Conservation (phyloP, 2,797 vertebrate genomes). For the Fistularia tabacaria region DNA sequence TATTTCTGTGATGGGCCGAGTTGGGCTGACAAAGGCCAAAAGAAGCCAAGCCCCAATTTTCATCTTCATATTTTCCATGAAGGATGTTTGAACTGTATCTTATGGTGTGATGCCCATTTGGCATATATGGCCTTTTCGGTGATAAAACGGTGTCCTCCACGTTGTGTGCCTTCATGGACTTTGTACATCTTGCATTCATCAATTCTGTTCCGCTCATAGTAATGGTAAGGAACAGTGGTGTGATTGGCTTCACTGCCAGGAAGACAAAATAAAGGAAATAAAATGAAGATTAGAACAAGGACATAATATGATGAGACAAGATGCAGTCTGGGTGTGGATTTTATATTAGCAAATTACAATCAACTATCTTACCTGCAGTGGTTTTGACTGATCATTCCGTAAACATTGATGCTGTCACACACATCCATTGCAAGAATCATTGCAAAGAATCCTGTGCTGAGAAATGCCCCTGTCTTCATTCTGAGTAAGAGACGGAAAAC, state of each 20-base stretch:
- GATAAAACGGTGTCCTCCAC: constrained; percentile 90
- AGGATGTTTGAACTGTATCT: constrained; percentile 82
- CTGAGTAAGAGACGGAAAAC: constrained; percentile 58
- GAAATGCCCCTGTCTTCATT: constrained; percentile 90
- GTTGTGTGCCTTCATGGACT: constrained; percentile 76
- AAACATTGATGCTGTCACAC: constrained; percentile 85
- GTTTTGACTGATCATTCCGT: constrained; percentile 88
- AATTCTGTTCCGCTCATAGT: constrained; percentile 82
- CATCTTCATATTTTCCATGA: constrained; percentile 70
- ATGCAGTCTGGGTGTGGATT: background rate
- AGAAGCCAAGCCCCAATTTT: background rate
- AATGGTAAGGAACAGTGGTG: constrained; percentile 87
- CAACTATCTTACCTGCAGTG: constrained; percentile 83
- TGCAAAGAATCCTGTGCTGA: constrained; percentile 96
- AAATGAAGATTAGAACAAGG: background rate
- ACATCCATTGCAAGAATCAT: constrained; percentile 92
- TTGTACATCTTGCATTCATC: constrained; percentile 90
- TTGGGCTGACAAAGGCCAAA: background rate
- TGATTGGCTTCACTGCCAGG: constrained; percentile 70
- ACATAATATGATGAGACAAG: background rate
- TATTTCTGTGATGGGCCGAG: background rate
- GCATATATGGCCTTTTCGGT: constrained; percentile 92
- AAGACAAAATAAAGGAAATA: background rate
- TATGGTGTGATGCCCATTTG: constrained; percentile 83
- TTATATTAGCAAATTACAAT: background rate